phyloP scores from a whole-genome alignment of 2,888 invertebrate species.

The Sinelater perroti region DNA sequence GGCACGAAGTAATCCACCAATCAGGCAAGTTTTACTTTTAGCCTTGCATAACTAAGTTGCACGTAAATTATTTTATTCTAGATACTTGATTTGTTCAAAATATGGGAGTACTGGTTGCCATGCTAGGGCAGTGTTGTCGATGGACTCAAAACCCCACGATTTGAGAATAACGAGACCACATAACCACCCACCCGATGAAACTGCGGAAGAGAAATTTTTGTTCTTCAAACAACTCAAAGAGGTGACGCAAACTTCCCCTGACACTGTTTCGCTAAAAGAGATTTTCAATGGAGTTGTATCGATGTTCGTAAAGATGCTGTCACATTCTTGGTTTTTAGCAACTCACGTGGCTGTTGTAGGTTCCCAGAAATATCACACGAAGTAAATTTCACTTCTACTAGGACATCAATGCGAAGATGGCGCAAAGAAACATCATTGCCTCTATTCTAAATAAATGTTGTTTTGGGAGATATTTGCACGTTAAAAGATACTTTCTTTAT shows the following conservation, averaged over 20 bases:
- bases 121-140: conserved; percentile 44
- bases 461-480: too few species aligned
- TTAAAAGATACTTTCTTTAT: too few species aligned
- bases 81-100: conserved; percentile 47
- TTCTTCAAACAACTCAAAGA: conserved; percentile 34
- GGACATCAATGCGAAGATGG: conserved; percentile 46
- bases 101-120: conserved; percentile 45
- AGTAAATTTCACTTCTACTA: conserved; percentile 41
- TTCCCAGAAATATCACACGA: conserved; percentile 44
- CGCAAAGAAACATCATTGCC: conserved; percentile 35
- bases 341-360: conserved; percentile 40
- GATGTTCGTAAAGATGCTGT: conserved; percentile 21
- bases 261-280: conserved; percentile 22
- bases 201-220: conserved; percentile 34
- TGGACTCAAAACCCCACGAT: conserved; percentile 37
- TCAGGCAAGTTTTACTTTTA: conserved; percentile 40
- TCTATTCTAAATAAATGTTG: too few species aligned
- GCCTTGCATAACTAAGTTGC: too few species aligned
- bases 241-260: conserved; percentile 23
- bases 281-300: conserved; percentile 34
- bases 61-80: conserved; percentile 31
- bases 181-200: conserved; percentile 48
- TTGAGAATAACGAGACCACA: conserved; percentile 44
- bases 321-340: not conserved
- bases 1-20: conserved; percentile 43